Base-by-base conservation (phyloP, 2,888 invertebrate genomes). In the Xestobium rufovillosum region DNA sequence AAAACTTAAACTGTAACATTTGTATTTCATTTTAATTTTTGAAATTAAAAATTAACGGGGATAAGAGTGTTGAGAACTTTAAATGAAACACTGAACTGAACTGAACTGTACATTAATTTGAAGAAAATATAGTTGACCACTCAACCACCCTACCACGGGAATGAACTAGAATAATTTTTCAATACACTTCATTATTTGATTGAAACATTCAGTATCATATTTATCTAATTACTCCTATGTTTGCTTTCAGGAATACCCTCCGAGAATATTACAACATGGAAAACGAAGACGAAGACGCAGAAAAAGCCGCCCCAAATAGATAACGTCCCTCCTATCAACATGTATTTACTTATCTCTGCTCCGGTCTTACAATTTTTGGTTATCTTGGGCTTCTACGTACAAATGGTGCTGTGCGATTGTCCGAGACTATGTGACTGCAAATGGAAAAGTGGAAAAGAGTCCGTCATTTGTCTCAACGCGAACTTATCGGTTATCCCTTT, bases 391-490 rank as follows among this genome's bases (percentile, higher is more conserved):
- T 57, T 55, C 44, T 57, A 55, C 47, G 70, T 70, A 53, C 66
- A 70, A 56, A 56, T 59, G 47, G 48, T 61, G 15, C 55, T 67
- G 47, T 75, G 77, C 56, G 80, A 79, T 53, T 84, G 84, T 60
- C 83, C 83, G 34, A 72, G 73, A 44, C 71, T 78, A 52, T 89
- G 88, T 68, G 84, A 86, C 66, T 88, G 88, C 72, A 86, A 86
- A 67, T 89, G 88, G 88, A 83, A 83, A 63, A 80, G 80, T 59
- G 87, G 87, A 54, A 88, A 88, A 65, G 86, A 87, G 67, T 82
- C 85, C 32, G 87, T 85, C 38, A 70, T 83, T 53, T 89, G 88
- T 68, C 73, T 76, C 52, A 80, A 78, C 61, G 82, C 82, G 42
- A 83, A 82, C 59, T 73, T 87, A 52, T 75, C 78, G 50, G 71